Base-by-base conservation (phyloP, 2,888 invertebrate species). In the Cephus nigrinus region DNA sequence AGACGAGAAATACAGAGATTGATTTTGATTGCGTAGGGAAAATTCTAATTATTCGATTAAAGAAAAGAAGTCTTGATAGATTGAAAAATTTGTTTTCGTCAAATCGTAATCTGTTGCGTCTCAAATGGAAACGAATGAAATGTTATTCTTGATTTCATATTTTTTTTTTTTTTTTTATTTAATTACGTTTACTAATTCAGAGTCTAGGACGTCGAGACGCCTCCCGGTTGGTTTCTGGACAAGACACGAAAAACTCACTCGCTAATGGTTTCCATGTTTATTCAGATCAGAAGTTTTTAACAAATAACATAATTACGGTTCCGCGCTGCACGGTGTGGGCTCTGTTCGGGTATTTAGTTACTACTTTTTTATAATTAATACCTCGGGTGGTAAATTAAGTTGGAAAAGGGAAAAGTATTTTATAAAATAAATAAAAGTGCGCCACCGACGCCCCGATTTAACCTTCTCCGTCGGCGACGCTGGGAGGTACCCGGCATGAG, bases 311-410 rank as follows among this genome's bases (percentile, higher is more conserved):
- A 88, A 88, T 89, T 88, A 88, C 86, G 86, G 73, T 71, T 55
- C 75, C 73, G 73, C 79, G 40, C 35, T 69, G 72, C 72, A 36
- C 69, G 84, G 83, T 77, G 81, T 82, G 85, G 83, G 85, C 86
- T 84, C 83, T 87, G 82, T 85, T 83, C 82, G 87, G 87, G 86
- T 88, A 88, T 89, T 90, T 88, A 88, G 89, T 89, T 88, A 88
- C 88, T 86, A 88, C 88, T 88, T 89, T 88, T 88, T 89, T 88
- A 89, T 89, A 89, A 90, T 90, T 90, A 88, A 90, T 89, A 89
- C 88, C 86, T 84, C 87, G 86, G 87, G 85, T 86, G 88, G 86
- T 87, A 85, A 88, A 89, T 87, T 86, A 89, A 89, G 88, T 89
- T 86, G 84, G 85, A 82, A 82, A 81, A 72, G 74, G 69, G 11